These are phyloP conservation scores for Drosophila kanekoi DNA, from an alignment of 2,888 invertebrate genomes.

Conservation along the genomic window DNA sequence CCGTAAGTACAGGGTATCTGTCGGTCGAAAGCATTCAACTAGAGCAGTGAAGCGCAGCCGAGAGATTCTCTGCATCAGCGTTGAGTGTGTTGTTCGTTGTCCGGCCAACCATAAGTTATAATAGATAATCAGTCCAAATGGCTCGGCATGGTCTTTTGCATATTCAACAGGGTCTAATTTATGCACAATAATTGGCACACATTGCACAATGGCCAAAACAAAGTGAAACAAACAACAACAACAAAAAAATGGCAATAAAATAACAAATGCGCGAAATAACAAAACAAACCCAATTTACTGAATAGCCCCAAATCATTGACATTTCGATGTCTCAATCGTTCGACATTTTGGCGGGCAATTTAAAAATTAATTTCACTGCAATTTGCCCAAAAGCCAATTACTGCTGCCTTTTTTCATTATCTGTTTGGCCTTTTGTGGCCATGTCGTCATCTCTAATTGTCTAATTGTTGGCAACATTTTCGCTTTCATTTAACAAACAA, in stretches of 20 bases:
- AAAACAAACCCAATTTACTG: constrained; percentile 29
- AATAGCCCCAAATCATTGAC: constrained; percentile 69
- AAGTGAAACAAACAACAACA: constrained; percentile 18
- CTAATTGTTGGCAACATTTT: constrained; percentile 63
- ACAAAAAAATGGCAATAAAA: constrained; percentile 26
- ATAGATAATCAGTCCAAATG: constrained; percentile 38
- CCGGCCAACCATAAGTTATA: constrained; percentile 50
- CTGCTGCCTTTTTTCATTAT: constrained; percentile 26
- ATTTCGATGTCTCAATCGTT: constrained; percentile 75
- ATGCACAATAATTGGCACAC: constrained; percentile 74
- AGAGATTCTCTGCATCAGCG: constrained; percentile 26
- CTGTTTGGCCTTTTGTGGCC: constrained; percentile 67
- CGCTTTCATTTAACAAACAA: constrained; percentile 61
- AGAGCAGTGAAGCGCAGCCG: constrained; percentile 44
- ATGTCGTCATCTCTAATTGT: constrained; percentile 61
- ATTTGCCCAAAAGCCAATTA: constrained; percentile 70
- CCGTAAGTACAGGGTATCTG: background rate
- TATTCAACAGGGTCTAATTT: constrained; percentile 71
- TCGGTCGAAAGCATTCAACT: background rate
- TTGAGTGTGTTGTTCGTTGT: constrained; percentile 17
- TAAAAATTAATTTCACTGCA: constrained; percentile 77
- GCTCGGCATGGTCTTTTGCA: constrained; percentile 41
- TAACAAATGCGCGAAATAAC: constrained; percentile 25
- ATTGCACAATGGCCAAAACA: constrained; percentile 67
- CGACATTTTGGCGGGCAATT: constrained; percentile 77